Evolutionary conservation across 2,888 invertebrate species (phyloP).

Genomic region (Idaea straminata): DNA sequence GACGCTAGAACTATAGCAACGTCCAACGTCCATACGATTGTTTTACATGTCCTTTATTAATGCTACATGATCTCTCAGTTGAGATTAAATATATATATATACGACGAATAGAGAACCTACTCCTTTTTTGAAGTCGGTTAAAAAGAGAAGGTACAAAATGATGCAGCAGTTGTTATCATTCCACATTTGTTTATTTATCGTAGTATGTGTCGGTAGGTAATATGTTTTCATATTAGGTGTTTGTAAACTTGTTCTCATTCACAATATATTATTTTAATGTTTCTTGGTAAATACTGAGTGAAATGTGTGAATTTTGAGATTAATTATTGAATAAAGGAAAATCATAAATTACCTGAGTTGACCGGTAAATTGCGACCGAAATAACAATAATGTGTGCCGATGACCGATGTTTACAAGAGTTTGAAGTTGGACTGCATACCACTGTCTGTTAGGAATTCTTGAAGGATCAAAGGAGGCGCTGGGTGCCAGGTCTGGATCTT

Average conservation of each 20-base stretch:
- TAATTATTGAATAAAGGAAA: conserved; percentile 24
- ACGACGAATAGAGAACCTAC: too few relatives aligned
- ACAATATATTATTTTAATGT: not conserved
- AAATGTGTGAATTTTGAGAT: conserved; percentile 21
- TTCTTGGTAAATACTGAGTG: not conserved
- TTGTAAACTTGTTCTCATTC: not conserved
- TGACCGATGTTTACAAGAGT: conserved; percentile 52
- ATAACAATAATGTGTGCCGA: conserved; percentile 50
- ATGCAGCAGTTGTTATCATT: not conserved
- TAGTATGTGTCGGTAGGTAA: not conserved
- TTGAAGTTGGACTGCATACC: conserved; percentile 44
- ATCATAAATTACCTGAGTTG: conserved; percentile 36
- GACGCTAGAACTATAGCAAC: too few relatives aligned
- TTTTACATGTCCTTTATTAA: not conserved
- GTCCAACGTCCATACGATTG: too few relatives aligned
- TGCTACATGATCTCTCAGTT: not conserved
- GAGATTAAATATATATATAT: too few relatives aligned
- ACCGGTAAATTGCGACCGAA: conserved; percentile 41
- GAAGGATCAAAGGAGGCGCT: conserved; percentile 62
- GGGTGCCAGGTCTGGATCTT: conserved; percentile 56
- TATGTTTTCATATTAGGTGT: not conserved
- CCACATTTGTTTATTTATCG: not conserved
- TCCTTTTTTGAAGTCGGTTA: too few relatives aligned
- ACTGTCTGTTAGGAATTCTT: conserved; percentile 46
- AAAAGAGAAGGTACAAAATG: not conserved